Base-by-base conservation (phyloP, 2,888 invertebrate species). In the Catocala sponsa region DNA sequence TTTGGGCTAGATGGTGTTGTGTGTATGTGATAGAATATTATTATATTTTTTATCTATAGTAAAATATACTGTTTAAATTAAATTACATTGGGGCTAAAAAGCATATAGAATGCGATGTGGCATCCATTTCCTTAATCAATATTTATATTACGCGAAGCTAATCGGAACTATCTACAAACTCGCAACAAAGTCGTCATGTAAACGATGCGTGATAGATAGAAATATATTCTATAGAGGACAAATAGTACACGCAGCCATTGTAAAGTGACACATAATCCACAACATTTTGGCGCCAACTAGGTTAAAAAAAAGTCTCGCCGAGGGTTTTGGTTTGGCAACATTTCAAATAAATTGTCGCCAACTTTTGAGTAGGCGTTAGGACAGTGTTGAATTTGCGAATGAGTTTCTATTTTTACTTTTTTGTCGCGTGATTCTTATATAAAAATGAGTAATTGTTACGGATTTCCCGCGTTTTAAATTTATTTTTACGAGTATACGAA, bases 331-430 rank as follows among this genome's bases (percentile, higher is more conserved):
- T 53, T 64, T 70, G 67, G 67, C 67, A 70, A 4, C 49, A 32
- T 57, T 42, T 53, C 60, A 61, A 61, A 56, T 42, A 52, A 32
- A 60, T 59, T 70, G 74, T 59, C 42, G 60, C 59, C 61, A 61
- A 55, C 9, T 15, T 68, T 63, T 44, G 49, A 55, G 43, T 38
- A 70, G 57, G 63, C 60, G 52, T 13, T 0, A n/a, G 6, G 32
- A 56, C 46, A 44, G 32, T n/a, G 25, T 38, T 43, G 35, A 38
- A 7, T 38, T 9, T 0, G 35, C 9, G 9, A 38, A 38, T 2
- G 1, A 38, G 35, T 7, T 7, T 4, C 35, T 38, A 38, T 38
- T 38, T 38, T 38, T 38, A 38, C 1, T 7, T 38, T 38, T 7
- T 38, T 4, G 35, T 38, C 9, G 6, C 35, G 35, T 38, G 6